phyloP scores from a whole-genome alignment of 2,888 invertebrate genomes.

The Uropetala carovei region DNA sequence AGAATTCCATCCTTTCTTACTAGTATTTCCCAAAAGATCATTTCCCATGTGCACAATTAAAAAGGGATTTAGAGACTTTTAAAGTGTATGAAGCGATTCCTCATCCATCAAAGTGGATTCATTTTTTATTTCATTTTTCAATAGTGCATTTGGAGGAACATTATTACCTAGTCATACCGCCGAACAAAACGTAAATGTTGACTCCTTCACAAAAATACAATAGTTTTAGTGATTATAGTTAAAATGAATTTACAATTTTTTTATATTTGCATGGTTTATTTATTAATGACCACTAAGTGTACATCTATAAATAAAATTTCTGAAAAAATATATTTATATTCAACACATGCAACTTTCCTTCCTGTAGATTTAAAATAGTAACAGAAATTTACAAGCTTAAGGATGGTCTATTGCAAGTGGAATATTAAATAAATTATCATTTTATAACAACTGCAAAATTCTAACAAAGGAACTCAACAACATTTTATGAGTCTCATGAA shows the following conservation, averaged over 20 bases:
- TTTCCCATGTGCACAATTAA: background rate
- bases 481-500: too few relatives aligned
- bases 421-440: background rate
- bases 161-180: background rate
- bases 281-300: conserved; percentile 24
- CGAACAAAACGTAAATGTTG: background rate
- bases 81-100: background rate
- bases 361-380: conserved; percentile 22
- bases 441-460: too few relatives aligned
- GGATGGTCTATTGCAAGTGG: background rate
- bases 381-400: background rate
- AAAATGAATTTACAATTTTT: conserved; percentile 10
- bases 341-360: conserved; percentile 41
- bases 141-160: background rate
- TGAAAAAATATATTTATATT: conserved; percentile 28
- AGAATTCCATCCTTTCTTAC: background rate
- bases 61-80: background rate
- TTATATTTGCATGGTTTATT: conserved; percentile 19
- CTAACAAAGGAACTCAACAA: too few relatives aligned
- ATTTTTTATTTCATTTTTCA: conserved; percentile 2
- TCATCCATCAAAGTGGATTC: background rate
- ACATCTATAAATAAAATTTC: conserved; percentile 25
- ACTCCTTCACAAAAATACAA: background rate
- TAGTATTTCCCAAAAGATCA: background rate
- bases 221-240: background rate